phyloP scores from a whole-genome alignment of 2,888 invertebrate species.

The Pyralis farinalis region DNA sequence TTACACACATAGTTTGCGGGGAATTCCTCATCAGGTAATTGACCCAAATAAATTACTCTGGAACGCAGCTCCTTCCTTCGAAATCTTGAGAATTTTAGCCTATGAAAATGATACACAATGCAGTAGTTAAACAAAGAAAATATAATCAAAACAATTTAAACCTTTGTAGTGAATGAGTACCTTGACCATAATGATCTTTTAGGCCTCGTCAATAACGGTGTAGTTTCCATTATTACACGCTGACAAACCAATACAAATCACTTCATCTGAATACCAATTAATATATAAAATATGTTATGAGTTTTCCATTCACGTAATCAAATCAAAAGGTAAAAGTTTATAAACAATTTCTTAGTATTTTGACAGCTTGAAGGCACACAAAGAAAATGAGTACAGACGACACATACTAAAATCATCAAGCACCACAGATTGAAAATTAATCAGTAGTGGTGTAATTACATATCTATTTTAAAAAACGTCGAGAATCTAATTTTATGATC shows the following conservation, averaged over 20 bases:
- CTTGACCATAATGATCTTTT: constrained; percentile 73
- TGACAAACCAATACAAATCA: not conserved
- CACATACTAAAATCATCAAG: too few species aligned
- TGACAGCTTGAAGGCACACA: too few species aligned
- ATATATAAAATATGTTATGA: constrained; percentile 9
- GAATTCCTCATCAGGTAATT: constrained; percentile 89
- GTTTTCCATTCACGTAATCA: constrained; percentile 19
- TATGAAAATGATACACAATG: constrained; percentile 49
- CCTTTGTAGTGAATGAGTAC: constrained; percentile 45
- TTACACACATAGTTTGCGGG: constrained; percentile 98
- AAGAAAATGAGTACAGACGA: too few species aligned
- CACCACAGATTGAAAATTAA: too few species aligned
- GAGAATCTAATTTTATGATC: too few species aligned
- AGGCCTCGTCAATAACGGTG: constrained; percentile 60
- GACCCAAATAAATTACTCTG: constrained; percentile 89
- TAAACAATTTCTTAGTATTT: constrained; percentile 17
- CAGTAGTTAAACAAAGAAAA: constrained; percentile 17
- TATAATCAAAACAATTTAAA: constrained; percentile 23
- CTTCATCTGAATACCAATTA: constrained; percentile 5
- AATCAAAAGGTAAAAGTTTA: constrained; percentile 20
- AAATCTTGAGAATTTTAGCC: constrained; percentile 89
- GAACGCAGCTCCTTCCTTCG: constrained; percentile 88
- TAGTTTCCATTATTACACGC: constrained; percentile 57
- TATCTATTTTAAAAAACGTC: too few species aligned
- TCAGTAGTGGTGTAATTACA: too few species aligned